These are phyloP conservation scores for Aspidiotus destructor DNA, from an alignment of 2,888 invertebrate species.

Conservation along the genomic window DNA sequence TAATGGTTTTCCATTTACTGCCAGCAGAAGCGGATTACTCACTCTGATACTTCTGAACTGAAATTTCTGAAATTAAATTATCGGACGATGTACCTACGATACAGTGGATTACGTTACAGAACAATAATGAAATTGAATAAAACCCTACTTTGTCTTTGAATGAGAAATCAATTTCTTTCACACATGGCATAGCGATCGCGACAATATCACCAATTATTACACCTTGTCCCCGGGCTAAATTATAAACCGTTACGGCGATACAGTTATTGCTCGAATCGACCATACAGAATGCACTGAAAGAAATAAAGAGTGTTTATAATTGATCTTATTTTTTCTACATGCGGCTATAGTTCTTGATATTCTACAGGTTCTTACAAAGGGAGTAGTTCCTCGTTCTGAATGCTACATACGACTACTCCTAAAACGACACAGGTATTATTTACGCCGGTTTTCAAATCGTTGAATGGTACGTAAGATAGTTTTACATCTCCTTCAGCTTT, in stretches of 20 bases:
- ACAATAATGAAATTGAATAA: not conserved
- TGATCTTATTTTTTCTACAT: not conserved
- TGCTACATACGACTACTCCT: constrained; percentile 71
- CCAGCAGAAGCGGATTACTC: constrained; percentile 62
- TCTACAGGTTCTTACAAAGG: constrained; percentile 52
- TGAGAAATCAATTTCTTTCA: constrained; percentile 51
- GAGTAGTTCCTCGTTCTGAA: constrained; percentile 62
- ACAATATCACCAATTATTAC: constrained; percentile 76
- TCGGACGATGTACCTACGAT: not conserved
- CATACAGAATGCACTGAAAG: constrained; percentile 66
- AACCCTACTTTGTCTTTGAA: constrained; percentile 48
- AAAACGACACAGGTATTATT: constrained; percentile 60
- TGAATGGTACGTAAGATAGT: constrained; percentile 47
- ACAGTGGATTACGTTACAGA: not conserved
- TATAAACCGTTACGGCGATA: constrained; percentile 69
- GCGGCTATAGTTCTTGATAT: not conserved
- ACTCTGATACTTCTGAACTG: constrained; percentile 64
- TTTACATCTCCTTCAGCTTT: constrained; percentile 40
- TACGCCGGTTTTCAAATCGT: constrained; percentile 51
- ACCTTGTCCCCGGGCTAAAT: constrained; percentile 70
- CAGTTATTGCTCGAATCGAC: constrained; percentile 62
- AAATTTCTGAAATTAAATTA: constrained; percentile 51
- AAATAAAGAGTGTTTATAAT: constrained; percentile 3
- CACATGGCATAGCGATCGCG: constrained; percentile 65
- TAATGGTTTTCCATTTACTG: constrained; percentile 50